Evolutionary conservation across 2,888 invertebrate species (phyloP).

Genomic region (Mythimna pallens): DNA sequence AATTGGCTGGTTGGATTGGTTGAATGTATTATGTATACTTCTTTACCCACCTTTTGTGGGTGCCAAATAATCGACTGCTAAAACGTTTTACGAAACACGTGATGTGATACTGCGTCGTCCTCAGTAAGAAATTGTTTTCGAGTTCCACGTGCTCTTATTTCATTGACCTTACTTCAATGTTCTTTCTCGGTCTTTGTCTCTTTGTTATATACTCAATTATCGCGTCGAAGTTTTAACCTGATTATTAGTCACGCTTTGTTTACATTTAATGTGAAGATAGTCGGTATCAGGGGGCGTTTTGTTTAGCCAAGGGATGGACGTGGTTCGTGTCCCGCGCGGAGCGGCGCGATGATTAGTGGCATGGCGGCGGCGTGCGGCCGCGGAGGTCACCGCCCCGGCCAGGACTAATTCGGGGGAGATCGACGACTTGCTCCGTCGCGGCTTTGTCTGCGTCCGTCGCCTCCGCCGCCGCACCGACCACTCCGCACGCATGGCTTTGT

Average conservation of each 20-base stretch:
- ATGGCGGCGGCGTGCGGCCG: slow-evolving; percentile 68
- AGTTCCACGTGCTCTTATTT: slow-evolving; percentile 74
- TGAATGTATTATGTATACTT: slow-evolving; percentile 64
- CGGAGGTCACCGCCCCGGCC: slow-evolving; percentile 88
- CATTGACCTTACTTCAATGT: slow-evolving; percentile 74
- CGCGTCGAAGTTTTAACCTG: slow-evolving; percentile 55
- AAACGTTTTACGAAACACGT: slow-evolving; percentile 67
- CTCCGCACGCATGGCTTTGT: slow-evolving; percentile 77
- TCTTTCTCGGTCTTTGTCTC: slow-evolving; percentile 70
- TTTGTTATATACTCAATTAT: slow-evolving; percentile 67
- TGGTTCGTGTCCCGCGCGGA: slow-evolving; percentile 37
- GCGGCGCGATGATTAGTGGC: slow-evolving; percentile 60
- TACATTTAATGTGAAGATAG: slow-evolving; percentile 42
- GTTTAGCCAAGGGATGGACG: slow-evolving; percentile 44
- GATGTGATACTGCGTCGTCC: slow-evolving; percentile 66
- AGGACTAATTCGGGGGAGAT: slow-evolving; percentile 91
- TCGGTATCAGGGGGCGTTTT: slow-evolving; percentile 36
- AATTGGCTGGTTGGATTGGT: slow-evolving; percentile 59
- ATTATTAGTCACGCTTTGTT: slow-evolving; percentile 65
- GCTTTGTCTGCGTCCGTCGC: slow-evolving; percentile 86
- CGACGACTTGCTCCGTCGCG: slow-evolving; percentile 85
- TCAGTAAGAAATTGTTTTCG: slow-evolving; percentile 50
- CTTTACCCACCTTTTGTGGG: slow-evolving; percentile 58
- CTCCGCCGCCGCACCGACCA: slow-evolving; percentile 71
- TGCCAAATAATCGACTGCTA: slow-evolving; percentile 68